Evolutionary conservation across 2,888 invertebrate species (phyloP).

Genomic region (Erebia palarica): DNA sequence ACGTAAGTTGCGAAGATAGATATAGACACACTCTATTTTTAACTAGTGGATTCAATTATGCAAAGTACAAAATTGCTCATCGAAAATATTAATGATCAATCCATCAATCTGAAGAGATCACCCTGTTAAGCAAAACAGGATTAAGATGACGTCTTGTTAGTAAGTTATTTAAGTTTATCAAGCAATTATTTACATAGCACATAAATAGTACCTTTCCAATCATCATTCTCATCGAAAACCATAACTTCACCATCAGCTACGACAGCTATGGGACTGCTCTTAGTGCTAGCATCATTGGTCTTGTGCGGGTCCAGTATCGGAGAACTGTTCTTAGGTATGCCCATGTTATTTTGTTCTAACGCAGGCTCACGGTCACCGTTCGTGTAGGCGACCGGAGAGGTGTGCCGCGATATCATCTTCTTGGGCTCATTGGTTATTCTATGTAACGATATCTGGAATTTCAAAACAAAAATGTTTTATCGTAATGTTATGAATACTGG

Average conservation of each 20-base stretch:
- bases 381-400: constrained; percentile 71
- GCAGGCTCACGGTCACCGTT: constrained; percentile 68
- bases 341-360: constrained; percentile 62
- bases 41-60: no score
- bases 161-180: background rate
- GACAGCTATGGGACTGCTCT: constrained; percentile 82
- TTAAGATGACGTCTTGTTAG: background rate
- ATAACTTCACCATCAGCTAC: constrained; percentile 91
- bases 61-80: no score
- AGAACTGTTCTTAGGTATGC: constrained; percentile 76
- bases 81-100: background rate
- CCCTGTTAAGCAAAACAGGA: background rate
- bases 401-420: constrained; percentile 77
- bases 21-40: no score
- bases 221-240: constrained; percentile 93
- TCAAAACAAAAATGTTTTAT: background rate
- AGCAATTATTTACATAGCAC: constrained; percentile 13
- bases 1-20: background rate
- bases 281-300: constrained; percentile 68
- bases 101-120: background rate
- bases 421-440: constrained; percentile 76
- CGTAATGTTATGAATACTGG: background rate
- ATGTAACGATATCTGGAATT: constrained; percentile 71
- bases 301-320: constrained; percentile 76
- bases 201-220: constrained; percentile 85